Base-by-base conservation (phyloP, 92 coral and sea anemone genomes). In the Virgularia gustaviana region DNA sequence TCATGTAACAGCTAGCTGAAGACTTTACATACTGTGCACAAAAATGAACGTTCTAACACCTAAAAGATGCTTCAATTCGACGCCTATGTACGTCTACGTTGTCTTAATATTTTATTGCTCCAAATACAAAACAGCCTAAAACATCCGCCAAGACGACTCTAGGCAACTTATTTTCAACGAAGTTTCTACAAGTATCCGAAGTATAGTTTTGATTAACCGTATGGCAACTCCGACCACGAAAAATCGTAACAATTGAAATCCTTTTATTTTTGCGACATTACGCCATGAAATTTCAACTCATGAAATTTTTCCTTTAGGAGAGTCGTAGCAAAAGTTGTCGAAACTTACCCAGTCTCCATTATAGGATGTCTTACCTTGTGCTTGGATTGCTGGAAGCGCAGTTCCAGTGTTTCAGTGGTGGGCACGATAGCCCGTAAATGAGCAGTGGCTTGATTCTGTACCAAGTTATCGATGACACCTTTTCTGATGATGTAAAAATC, bases 401-500 rank as follows among this genome's bases (percentile, higher is more conserved):
- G 12, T 49, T 68, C 75, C 75, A 68, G 24, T 1, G 75, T 16
- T 24, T 68, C 60, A n/a, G 55, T 49, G 0, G 34, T 7, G 3
- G 61, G 75, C 34, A 11, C 60, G 0, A 68, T 68, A 4, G 75
- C 30, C 24, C 43, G 61, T 45, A 68, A 19, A 49, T 9, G 28
- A 47, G 6, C 13, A 10, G 51, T 68, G 4, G 38, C 37, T 34
- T 68, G 53, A 33, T 49, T 68, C 33, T 68, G 39, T 1, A 68
- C 75, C 22, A 68, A 49, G 18, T 49, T 30, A 32, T 49, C 61
- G n/a, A 68, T 49, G 5, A 68, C 61, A 9, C 75, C 75, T 68
- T 68, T 16, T 32, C 45, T 49, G 53, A 68, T 35, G 75, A 68
- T 49, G 61, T 68, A 49, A 39, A 68, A 68, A 49, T 68, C 75